A percentile compares a stretch with the other conserved stretches of the same genome.
phyloP scores from a whole-genome alignment of 2,797 vertebrate genomes.

The Apogon hyalosoma region DNA sequence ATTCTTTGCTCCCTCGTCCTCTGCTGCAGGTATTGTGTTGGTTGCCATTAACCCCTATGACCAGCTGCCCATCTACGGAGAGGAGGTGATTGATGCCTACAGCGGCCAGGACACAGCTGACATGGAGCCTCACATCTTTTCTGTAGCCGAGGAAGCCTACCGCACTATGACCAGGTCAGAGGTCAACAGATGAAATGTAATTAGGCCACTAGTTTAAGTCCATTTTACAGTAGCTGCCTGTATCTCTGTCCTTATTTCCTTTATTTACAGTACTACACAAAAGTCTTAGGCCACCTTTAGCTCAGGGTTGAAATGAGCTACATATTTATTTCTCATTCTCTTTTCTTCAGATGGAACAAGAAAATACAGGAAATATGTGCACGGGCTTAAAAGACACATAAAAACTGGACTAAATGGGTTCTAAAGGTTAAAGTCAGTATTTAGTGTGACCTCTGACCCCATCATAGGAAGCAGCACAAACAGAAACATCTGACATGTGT shows the following conservation, averaged over 20 bases:
- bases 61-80: constrained; percentile 84
- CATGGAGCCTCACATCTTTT: constrained; percentile 89
- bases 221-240: too few relatives aligned
- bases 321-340: too few relatives aligned
- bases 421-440: too few relatives aligned
- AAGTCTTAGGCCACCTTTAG: too few relatives aligned
- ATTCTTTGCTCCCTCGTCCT: neutral
- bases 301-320: neutral
- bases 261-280: too few relatives aligned
- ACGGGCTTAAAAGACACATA: too few relatives aligned
- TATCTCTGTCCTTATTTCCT: neutral
- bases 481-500: too few relatives aligned
- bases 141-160: constrained; percentile 87
- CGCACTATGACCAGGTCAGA: constrained; percentile 86
- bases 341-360: too few relatives aligned
- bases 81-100: constrained; percentile 87
- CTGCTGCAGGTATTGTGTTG: constrained; percentile 83
- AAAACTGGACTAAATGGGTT: too few relatives aligned
- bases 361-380: too few relatives aligned
- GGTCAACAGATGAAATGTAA: constrained; percentile 1
- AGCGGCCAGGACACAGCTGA: constrained; percentile 84
- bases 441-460: too few relatives aligned
- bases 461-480: too few relatives aligned
- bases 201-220: neutral
- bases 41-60: constrained; percentile 88